These are phyloP conservation scores for Philantomba maxwellii DNA, from an alignment of 2,113 vertebrate genomes.

Conservation along the genomic window DNA sequence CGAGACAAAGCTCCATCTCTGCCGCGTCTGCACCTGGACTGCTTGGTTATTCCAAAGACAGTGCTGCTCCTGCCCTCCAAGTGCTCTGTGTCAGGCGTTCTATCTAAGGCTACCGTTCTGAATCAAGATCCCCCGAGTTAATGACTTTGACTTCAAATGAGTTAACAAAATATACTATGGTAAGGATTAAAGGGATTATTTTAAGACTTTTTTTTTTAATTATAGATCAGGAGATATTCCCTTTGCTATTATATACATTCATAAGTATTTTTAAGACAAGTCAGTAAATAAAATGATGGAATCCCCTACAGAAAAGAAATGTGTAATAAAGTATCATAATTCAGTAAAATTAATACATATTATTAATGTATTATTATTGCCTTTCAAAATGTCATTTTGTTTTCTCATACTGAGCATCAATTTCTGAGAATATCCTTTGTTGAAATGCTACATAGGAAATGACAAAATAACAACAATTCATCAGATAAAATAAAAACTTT, in stretches of 20 bases:
- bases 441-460: not conserved
- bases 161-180: not conserved
- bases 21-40: not conserved
- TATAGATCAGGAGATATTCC: not conserved
- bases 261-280: not conserved
- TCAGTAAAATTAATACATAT: not conserved
- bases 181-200: not conserved
- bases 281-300: not conserved
- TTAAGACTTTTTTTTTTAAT: not conserved
- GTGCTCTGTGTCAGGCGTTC: not conserved
- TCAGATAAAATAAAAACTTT: not conserved
- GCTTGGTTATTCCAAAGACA: not conserved
- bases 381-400: not conserved
- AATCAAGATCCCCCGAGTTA: not conserved
- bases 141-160: not conserved
- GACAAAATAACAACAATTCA: not conserved
- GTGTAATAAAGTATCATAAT: not conserved
- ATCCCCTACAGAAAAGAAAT: not conserved
- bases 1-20: not conserved
- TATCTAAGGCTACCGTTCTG: not conserved
- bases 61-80: rapidly evolving
- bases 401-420: not conserved
- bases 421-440: not conserved
- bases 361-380: not conserved
- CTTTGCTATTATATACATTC: not conserved